Evolutionary conservation across 2,797 vertebrate species (phyloP).

Genomic region (Sebastes matsubarae): DNA sequence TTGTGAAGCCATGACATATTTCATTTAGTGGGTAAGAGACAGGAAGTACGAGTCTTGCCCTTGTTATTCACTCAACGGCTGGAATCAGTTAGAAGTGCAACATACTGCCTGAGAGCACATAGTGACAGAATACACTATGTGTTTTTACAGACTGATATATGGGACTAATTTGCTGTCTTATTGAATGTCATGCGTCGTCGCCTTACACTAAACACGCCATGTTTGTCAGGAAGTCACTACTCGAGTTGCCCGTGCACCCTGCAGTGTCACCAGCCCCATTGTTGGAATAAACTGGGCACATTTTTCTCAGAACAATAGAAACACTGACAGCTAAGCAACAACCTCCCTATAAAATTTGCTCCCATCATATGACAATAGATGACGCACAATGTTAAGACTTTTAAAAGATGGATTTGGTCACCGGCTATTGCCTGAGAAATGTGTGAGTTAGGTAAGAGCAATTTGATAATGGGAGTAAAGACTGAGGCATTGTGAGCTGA

Average conservation of each 20-base stretch:
- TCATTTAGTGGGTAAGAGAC: conserved; percentile 47
- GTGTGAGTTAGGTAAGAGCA: background rate
- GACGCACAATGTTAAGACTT: conserved; percentile 1
- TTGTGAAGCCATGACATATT: conserved; percentile 62
- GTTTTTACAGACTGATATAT: background rate
- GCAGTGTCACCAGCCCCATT: conserved; percentile 6
- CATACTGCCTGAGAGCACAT: background rate
- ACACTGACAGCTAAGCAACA: conserved; percentile 23
- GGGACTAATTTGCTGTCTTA: conserved; percentile 7
- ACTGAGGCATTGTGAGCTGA: conserved; percentile 19
- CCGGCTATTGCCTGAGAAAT: background rate
- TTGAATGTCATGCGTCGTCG: background rate
- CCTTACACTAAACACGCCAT: background rate
- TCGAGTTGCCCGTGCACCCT: background rate
- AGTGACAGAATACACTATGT: background rate
- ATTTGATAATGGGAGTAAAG: conserved; percentile 31
- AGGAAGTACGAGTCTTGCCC: conserved; percentile 49
- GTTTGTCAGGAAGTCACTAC: conserved; percentile 18
- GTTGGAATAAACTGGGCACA: conserved; percentile 14
- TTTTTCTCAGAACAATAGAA: conserved; percentile 37
- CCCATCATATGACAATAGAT: conserved; percentile 5
- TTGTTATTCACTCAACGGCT: conserved; percentile 44
- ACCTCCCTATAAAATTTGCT: background rate
- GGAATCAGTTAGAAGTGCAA: conserved; percentile 31
- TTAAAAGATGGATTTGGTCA: conserved; percentile 14